Base-by-base conservation (phyloP, 2,113 vertebrate species). In the Notothenia coriiceps region DNA sequence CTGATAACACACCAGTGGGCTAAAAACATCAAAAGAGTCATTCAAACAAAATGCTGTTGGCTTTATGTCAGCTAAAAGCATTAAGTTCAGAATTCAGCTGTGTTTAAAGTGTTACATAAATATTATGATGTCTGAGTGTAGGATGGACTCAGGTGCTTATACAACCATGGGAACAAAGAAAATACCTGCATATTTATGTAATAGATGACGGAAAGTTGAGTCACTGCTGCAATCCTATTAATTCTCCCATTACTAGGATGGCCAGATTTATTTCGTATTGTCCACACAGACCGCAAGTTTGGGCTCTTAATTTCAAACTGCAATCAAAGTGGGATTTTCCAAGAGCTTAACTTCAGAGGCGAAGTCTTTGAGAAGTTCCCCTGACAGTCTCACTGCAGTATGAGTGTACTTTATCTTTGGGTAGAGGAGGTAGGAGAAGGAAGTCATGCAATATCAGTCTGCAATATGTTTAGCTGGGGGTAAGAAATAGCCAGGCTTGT, bases 401-500 rank as follows among this genome's bases (percentile, higher is more conserved):
- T 55, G 82, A 84, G 76, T 83, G 82, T 79, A 91, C 83, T 88
- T 88, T 87, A 88, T 92, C 90, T 85, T 72, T 72, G 33, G 59
- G 55, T 15, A 71, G 69, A 83, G 64, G 84, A 80, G 82, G 86
- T 55, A 72, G 86, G 67, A 85, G 76, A 77, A 77, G 77, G 72
- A 89, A 90, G 84, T 86, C 90, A 87, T 80, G 88, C 84, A 88
- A 84, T 91, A 88, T 91, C 90, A 85, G 81, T 59, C 82, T 20
- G 79, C 81, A 79, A 80, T 87, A 77, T 86, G 90, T 92, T 92
- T 90, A 92, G 87, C 85, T 88, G 72, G 83, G 84, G 80, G 86
- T 88, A 67, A 86, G 89, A 90, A 90, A 93, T 88, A 92, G 82
- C 88, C 72, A 72, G 79, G 73, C 87, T 89, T 90, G 91, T 94